A percentile compares a stretch with the other conserved stretches of the same genome.
phyloP scores from a whole-genome alignment of 2,888 invertebrate genomes.

The Thereva unica region DNA sequence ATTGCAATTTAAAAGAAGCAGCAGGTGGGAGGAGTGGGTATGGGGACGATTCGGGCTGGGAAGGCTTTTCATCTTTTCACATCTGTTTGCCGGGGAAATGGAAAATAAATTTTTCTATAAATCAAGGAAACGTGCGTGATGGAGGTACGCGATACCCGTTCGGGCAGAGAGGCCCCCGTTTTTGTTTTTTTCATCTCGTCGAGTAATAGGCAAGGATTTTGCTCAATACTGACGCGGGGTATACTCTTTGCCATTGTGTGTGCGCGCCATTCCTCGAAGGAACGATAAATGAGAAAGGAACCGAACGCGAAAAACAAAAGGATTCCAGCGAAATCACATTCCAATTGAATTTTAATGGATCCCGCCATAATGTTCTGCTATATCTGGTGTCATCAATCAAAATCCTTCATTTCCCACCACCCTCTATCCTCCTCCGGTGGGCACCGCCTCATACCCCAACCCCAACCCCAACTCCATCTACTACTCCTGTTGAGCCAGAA shows the following conservation, averaged over 20 bases:
- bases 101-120: conserved; percentile 38
- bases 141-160: not conserved
- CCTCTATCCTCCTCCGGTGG: not conserved
- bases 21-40: conserved; percentile 1
- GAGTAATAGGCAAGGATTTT: conserved; percentile 12
- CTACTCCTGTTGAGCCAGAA: not conserved
- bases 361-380: conserved; percentile 17
- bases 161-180: not conserved
- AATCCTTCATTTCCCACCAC: conserved; percentile 12
- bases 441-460: not conserved
- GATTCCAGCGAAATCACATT: conserved; percentile 11
- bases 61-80: conserved; percentile 29
- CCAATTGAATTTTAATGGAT: conserved; percentile 31
- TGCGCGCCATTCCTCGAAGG: too few relatives aligned
- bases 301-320: not conserved
- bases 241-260: too few relatives aligned
- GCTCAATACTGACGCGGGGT: too few relatives aligned
- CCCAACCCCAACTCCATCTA: too few relatives aligned
- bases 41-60: not conserved
- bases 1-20: conserved; percentile 28
- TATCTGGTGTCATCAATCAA: conserved; percentile 29
- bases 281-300: conserved; percentile 5
- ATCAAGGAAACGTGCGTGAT: conserved; percentile 32
- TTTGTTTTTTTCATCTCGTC: not conserved
- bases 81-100: conserved; percentile 37